A percentile compares a stretch with the other conserved stretches of the same genome.
Conservation (phyloP, 2,888 invertebrate species). For the Chrysolina haemoptera region DNA sequence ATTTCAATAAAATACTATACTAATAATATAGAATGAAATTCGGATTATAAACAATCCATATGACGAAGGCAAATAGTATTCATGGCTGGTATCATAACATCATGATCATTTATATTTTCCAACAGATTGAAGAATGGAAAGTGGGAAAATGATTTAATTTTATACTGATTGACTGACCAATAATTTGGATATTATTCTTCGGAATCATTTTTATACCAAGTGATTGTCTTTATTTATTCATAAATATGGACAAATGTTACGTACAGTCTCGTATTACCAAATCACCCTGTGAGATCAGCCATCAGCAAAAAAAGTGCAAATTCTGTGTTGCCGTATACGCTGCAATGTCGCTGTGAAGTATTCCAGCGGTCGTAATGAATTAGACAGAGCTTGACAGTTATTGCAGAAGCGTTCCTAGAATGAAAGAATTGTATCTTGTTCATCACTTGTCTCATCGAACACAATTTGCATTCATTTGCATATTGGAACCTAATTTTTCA, state of each 20-base stretch:
- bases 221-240: too few species aligned
- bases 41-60: too few species aligned
- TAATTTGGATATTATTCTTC: too few species aligned
- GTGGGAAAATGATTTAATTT: too few species aligned
- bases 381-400: slow-evolving; percentile 64
- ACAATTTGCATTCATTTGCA: slow-evolving; percentile 60
- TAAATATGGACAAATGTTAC: not conserved
- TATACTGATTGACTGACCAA: too few species aligned
- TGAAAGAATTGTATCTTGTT: slow-evolving; percentile 62
- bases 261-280: not conserved
- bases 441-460: slow-evolving; percentile 61
- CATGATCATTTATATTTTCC: too few species aligned
- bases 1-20: too few species aligned
- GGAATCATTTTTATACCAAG: too few species aligned
- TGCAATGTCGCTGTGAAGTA: slow-evolving; percentile 54
- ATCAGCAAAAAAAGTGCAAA: slow-evolving; percentile 61
- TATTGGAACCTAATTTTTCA: slow-evolving; percentile 39
- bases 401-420: slow-evolving; percentile 62
- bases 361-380: slow-evolving; percentile 60
- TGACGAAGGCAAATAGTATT: too few species aligned
- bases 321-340: slow-evolving; percentile 62
- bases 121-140: too few species aligned
- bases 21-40: too few species aligned
- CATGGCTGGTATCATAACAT: too few species aligned
- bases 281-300: slow-evolving; percentile 7